These are phyloP conservation scores for Monopis laevigella DNA, from an alignment of 2,888 invertebrate genomes.

Conservation along the genomic window DNA sequence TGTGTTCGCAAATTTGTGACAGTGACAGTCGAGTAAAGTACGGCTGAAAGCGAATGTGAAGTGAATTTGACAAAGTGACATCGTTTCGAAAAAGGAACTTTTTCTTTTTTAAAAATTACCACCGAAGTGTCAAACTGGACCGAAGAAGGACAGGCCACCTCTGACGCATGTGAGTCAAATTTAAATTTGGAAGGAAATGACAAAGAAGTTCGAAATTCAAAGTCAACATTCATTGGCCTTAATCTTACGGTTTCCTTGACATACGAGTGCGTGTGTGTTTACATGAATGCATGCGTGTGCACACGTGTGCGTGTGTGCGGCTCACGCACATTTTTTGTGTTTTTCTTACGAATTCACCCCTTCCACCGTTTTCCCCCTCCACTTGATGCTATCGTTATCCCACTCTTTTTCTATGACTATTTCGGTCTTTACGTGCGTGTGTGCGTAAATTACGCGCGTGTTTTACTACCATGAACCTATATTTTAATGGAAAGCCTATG, in stretches of 20 bases:
- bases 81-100: conserved; percentile 41
- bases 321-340: conserved; percentile 61
- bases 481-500: conserved; percentile 62
- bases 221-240: conserved; percentile 35
- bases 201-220: conserved; percentile 17
- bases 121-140: conserved; percentile 66
- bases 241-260: conserved; percentile 43
- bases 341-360: conserved; percentile 49
- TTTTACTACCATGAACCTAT: conserved; percentile 56
- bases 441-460: conserved; percentile 43
- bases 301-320: conserved; percentile 36
- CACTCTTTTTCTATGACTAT: conserved; percentile 59
- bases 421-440: conserved; percentile 30
- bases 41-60: conserved; percentile 46
- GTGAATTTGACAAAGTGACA: conserved; percentile 45
- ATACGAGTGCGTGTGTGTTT: conserved; percentile 32
- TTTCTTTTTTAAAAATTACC: conserved; percentile 59
- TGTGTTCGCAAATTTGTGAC: conserved; percentile 51
- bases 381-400: conserved; percentile 41
- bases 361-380: conserved; percentile 22
- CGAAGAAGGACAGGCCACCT: conserved; percentile 61
- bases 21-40: conserved; percentile 44
- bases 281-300: conserved; percentile 23
- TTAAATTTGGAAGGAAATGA: conserved; percentile 3
- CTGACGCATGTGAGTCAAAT: conserved; percentile 60